Evolutionary conservation across 37 sponge, comb jelly and placozoan genomes (phyloP), one percentile per base, ranked within the genome.

Genomic region (Cliona cf. orientalis): DNA sequence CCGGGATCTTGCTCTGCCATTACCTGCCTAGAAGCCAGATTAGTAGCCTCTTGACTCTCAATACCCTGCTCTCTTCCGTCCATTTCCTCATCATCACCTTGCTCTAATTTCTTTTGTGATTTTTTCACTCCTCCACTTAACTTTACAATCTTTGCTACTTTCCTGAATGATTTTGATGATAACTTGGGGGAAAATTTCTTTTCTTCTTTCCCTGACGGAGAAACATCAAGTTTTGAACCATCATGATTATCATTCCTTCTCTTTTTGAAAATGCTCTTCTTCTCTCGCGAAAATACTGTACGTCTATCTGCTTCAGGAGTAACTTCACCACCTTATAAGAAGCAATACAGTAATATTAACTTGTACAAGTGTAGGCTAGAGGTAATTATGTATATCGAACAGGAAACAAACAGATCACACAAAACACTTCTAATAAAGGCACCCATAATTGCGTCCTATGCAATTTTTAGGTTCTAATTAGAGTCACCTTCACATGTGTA

Each of bases 201-300:
- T 1, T 58, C 25, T 41, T 58, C 60, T n/a, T n/a, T n/a, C n/a
- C n/a, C n/a, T n/a, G n/a, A n/a, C n/a, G n/a, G n/a, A n/a, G n/a
- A n/a, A n/a, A n/a, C n/a, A n/a, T n/a, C n/a, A n/a, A n/a, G n/a
- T n/a, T n/a, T n/a, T n/a, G n/a, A n/a, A n/a, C n/a, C n/a, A n/a
- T n/a, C n/a, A n/a, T n/a, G n/a, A n/a, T n/a, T 61, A 23, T 5
- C 1, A 3, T 53, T 42, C 28, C 57, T 55, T 71, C 40, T 58
- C 39, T 69, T 69, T 60, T 80, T 80, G 19, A 44, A 66, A 37
- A 45, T 67, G 66, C 71, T 80, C 81, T 57, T 80, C n/a, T 70
- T 68, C 21, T 58, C 79, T 2, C 33, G 22, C 25, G 46, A 71
- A 33, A 46, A 32, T 11, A 64, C 66, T 63, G 12, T 44, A 32